Evolutionary conservation across 2,113 vertebrate genomes (phyloP), one percentile per base, ranked within the genome.

Genomic region (Tachycineta bicolor): DNA sequence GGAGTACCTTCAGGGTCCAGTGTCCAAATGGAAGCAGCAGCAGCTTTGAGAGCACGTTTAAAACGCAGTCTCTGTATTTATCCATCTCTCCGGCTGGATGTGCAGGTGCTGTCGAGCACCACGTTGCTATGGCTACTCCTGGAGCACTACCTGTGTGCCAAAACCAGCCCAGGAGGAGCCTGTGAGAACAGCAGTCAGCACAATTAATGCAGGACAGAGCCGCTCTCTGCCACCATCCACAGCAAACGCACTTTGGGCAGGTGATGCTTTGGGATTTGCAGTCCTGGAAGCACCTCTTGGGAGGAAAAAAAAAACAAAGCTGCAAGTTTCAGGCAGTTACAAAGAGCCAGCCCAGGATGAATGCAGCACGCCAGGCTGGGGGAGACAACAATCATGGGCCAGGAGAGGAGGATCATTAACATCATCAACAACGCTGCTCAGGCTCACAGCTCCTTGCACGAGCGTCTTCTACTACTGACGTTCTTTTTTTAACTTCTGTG

Each of bases 51-150:
- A 75, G 31, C 18, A 0, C 0, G 0, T 86, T 87, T 56, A 8
- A 43, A 53, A 24, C 1, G 29, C 71, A 31, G 55, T 8, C 5
- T 39, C 44, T 1, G 7, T 14, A 3, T 58, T 53, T 74, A 25
- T 19, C 70, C 71, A 22, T 25, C 44, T 64, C 67, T 63, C 78
- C 0, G 3, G 34, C 14, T 39, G 52, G 34, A 71, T 56, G 33
- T 71, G 70, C 90, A 82, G 58, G 84, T 71, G 62, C 58, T 68
- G 58, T 4, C 12, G 34, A 68, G 70, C 4, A 1, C 41, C 2
- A 9, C 16, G 85, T 91, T 97, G 94, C 94, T 85, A 85, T 94
- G 78, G 78, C 84, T 94, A 83, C 94, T 91, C 78, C 81, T 4
- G 6, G 12, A 52, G 70, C 49, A 7, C 33, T 33, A 60, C 70